Percentiles rank a stretch among this genome's conserved stretches.
These are phyloP conservation scores for Achroia grisella DNA, from an alignment of 1,140 invertebrate genomes.

Conservation along the genomic window DNA sequence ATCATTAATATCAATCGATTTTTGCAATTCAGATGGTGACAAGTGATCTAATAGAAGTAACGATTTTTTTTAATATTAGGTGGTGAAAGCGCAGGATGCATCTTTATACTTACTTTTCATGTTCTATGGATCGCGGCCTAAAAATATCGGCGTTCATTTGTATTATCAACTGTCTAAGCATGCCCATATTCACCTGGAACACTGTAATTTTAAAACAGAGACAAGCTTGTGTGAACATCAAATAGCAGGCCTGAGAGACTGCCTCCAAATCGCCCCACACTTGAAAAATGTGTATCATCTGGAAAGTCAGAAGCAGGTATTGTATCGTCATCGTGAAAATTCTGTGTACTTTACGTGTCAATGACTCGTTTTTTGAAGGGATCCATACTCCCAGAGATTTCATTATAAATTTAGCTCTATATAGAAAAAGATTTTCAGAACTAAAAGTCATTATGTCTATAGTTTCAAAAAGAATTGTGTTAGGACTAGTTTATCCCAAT, in stretches of 20 bases:
- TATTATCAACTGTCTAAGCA: slow-evolving; percentile 28
- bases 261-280: slow-evolving; percentile 57
- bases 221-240: slow-evolving; percentile 57
- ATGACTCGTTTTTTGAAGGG: slow-evolving; percentile 26
- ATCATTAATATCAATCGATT: too few species aligned
- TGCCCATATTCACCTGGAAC: slow-evolving; percentile 38
- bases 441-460: slow-evolving; percentile 1
- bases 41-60: too few species aligned
- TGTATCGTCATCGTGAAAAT: slow-evolving; percentile 52
- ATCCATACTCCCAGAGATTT: slow-evolving; percentile 54
- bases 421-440: slow-evolving; percentile 45
- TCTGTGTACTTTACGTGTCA: slow-evolving; percentile 29
- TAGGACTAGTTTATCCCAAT: too few species aligned
- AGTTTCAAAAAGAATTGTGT: too few species aligned
- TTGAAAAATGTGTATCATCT: slow-evolving; percentile 48
- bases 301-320: slow-evolving; percentile 53
- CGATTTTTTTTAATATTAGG: too few species aligned
- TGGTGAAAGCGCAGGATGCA: too few species aligned
- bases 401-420: slow-evolving; percentile 56
- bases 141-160: slow-evolving; percentile 50
- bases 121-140: slow-evolving; percentile 26
- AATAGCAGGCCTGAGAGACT: slow-evolving; percentile 47
- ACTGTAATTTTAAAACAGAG: slow-evolving; percentile 59
- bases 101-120: slow-evolving; percentile 38
- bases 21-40: too few species aligned